Percentiles rank a stretch among this genome's conserved stretches.
Evolutionary conservation across 2,888 invertebrate species (phyloP).

Genomic region (Phyllotreta cruciferae): DNA sequence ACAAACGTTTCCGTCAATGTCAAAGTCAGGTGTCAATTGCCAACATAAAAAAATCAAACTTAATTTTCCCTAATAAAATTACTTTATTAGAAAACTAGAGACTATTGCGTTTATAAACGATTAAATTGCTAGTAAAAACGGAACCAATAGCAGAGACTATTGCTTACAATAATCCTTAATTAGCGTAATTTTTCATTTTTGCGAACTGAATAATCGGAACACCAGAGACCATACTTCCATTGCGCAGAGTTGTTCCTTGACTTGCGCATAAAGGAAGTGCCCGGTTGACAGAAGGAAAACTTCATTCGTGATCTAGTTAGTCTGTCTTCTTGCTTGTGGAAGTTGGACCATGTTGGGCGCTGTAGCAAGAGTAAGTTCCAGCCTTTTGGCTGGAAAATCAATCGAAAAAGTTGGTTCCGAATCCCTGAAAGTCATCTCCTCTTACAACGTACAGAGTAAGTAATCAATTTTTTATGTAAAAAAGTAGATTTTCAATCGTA

Average conservation of each 20-base stretch:
- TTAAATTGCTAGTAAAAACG: too few species aligned
- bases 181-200: background rate
- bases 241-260: conserved; percentile 11
- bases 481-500: background rate
- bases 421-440: conserved; percentile 65
- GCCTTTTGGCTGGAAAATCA: conserved; percentile 68
- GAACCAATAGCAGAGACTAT: too few species aligned
- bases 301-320: conserved; percentile 17
- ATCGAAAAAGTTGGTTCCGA: conserved; percentile 67
- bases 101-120: too few species aligned
- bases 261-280: conserved; percentile 33
- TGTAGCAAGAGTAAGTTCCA: conserved; percentile 67
- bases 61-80: too few species aligned
- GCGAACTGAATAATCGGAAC: background rate
- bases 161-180: too few species aligned
- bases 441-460: conserved; percentile 58
- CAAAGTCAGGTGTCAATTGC: too few species aligned
- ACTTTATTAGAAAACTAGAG: too few species aligned
- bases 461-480: conserved; percentile 37
- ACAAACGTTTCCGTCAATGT: background rate
- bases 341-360: conserved; percentile 67
- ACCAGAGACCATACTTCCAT: background rate
- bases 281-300: conserved; percentile 13
- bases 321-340: conserved; percentile 29
- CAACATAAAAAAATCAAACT: too few species aligned